Conservation (phyloP, 2,113 vertebrate genomes). For the Oenanthe melanoleuca region DNA sequence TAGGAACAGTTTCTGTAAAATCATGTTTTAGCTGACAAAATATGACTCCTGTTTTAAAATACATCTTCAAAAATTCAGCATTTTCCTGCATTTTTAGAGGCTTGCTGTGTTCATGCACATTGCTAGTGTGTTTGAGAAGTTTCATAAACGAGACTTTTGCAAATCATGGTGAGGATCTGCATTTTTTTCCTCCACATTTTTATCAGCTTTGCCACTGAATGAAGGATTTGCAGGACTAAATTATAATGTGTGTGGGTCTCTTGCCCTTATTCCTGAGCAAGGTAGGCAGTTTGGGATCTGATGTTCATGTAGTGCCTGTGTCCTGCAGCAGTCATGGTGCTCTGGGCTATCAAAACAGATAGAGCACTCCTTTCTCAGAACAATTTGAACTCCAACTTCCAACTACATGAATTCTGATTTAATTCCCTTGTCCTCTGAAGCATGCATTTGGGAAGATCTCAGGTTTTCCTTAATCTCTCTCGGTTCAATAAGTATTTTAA, state of each 20-base stretch:
- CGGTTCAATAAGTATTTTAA: background rate
- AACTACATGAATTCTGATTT: background rate
- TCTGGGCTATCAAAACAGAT: background rate
- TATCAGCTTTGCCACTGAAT: background rate
- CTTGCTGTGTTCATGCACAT: background rate
- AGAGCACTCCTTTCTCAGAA: background rate
- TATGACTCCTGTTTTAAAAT: background rate
- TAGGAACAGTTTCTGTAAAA: background rate
- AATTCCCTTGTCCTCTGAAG: background rate
- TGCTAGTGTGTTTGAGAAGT: background rate
- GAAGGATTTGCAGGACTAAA: background rate
- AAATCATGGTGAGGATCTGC: fast-evolving
- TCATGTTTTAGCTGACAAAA: background rate
- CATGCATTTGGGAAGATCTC: background rate
- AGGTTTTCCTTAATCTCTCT: background rate
- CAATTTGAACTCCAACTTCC: background rate
- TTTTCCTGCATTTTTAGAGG: background rate
- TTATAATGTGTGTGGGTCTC: fast-evolving
- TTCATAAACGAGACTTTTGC: background rate
- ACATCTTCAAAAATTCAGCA: background rate
- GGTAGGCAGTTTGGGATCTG: background rate
- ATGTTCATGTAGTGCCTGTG: background rate
- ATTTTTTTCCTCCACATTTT: background rate
- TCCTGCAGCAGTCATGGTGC: background rate
- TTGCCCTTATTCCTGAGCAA: background rate